Base-by-base conservation (phyloP, 2,888 invertebrate species). In the Nomada fabriciana region DNA sequence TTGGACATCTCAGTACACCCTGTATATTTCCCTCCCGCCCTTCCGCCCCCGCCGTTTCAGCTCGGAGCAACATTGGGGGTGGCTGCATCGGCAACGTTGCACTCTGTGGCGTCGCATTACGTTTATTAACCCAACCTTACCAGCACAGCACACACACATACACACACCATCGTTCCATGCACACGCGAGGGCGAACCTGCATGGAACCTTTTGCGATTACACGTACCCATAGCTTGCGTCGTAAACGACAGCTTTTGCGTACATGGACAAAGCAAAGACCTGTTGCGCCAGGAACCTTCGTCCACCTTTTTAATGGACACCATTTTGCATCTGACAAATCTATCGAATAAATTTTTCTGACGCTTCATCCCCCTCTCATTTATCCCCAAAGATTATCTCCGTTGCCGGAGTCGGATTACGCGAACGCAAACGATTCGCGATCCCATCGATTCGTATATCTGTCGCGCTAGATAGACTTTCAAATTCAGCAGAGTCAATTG, bases 51-150 rank as follows among this genome's bases (percentile, higher is more conserved):
- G 86, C 88, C 80, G 76, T 85, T 86, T 70, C 80, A 76, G 73
- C 80, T 76, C 78, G 65, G 79, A 80, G 85, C 83, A 81, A 84
- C 81, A 71, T 85, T 64, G 89, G 89, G 90, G 90, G 88, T 90
- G 88, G 89, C 76, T 88, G 89, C 89, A 87, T 84, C 87, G 90
- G 90, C 90, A 90, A 90, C 89, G 86, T 85, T 89, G 90, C 89
- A 86, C 83, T 84, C 83, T 72, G 80, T 76, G 87, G 90, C 89
- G 88, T 90, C 89, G 87, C 89, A 89, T 90, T 90, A 90, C 90
- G 87, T 89, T 89, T 90, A 88, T 88, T 88, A 88, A 88, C 80
- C 82, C 74, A 88, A 83, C 85, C 88, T 87, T 82, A 83, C 80
- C 76, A 47, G 61, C 70, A 42, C 47, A 25, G 70, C 57, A 47